Conservation (phyloP, 2,888 invertebrate genomes). For the Lithodes maja region DNA sequence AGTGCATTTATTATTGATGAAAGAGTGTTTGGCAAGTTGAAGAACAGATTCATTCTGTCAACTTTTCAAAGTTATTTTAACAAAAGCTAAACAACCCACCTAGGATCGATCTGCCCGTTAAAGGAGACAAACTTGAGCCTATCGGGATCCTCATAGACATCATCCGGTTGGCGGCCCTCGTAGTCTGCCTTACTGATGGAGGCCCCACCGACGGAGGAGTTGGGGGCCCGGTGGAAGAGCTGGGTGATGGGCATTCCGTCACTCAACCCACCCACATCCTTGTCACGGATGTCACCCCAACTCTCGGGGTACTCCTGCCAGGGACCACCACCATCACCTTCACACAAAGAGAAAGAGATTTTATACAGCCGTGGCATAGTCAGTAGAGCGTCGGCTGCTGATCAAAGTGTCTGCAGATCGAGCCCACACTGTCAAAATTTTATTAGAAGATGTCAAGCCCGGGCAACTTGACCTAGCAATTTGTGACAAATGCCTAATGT, state of each 20-base stretch:
- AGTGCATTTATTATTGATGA: no score
- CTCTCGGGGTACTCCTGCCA: constrained; percentile 68
- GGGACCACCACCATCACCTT: constrained; percentile 62
- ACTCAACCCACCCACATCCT: constrained; percentile 57
- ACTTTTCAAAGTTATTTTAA: no score
- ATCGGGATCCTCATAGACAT: constrained; percentile 69
- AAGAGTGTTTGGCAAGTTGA: no score
- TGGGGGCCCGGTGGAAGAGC: constrained; percentile 43
- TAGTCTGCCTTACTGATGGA: constrained; percentile 46
- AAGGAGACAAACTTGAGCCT: constrained; percentile 67
- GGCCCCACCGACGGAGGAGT: background rate
- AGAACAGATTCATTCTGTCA: no score
- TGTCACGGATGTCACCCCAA: constrained; percentile 61
- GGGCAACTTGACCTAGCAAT: background rate
- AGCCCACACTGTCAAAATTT: no score
- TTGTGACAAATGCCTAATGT: no score
- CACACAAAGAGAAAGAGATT: background rate
- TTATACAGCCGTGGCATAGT: background rate
- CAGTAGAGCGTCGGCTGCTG: no score
- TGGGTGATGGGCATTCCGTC: constrained; percentile 58
- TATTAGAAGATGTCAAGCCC: no score
- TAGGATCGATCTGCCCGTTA: constrained; percentile 53
- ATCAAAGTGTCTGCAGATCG: no score
- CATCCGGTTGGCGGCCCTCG: constrained; percentile 58
- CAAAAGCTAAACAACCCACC: constrained; percentile 27